Evolutionary conservation across 2,888 invertebrate genomes (phyloP).

Genomic region (Troides oblongomaculatus): DNA sequence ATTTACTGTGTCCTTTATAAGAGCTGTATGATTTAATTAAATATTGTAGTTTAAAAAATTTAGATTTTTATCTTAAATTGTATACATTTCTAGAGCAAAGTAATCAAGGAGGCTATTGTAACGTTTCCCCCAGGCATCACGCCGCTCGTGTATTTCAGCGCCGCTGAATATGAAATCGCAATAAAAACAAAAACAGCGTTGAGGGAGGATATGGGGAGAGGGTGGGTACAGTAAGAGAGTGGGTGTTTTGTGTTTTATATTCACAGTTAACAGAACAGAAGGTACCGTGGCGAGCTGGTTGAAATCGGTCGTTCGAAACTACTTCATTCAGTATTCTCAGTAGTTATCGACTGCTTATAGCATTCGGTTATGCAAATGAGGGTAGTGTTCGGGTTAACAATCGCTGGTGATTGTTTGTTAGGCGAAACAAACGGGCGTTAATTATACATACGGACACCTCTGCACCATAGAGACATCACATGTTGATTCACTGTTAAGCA

Average conservation of each 20-base stretch:
- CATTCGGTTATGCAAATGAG: constrained; percentile 22
- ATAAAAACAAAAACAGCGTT: constrained; percentile 13
- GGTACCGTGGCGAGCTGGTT: background rate
- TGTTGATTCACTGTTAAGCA: background rate
- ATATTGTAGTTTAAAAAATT: background rate
- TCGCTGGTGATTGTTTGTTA: constrained; percentile 1
- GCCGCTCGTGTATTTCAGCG: constrained; percentile 6
- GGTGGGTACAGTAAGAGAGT: background rate
- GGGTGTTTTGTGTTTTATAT: constrained; percentile 7
- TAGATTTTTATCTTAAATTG: constrained; percentile 7
- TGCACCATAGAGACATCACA: background rate
- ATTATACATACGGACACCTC: constrained; percentile 5
- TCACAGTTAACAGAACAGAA: background rate
- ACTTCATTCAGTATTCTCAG: constrained; percentile 2
- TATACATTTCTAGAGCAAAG: constrained; percentile 15
- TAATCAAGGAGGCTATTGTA: constrained; percentile 24
- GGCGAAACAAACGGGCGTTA: constrained; percentile 9
- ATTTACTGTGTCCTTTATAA: no score
- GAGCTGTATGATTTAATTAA: no score
- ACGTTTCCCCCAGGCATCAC: constrained; percentile 15
- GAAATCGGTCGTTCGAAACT: background rate
- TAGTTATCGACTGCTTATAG: constrained; percentile 2
- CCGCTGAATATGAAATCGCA: constrained; percentile 22
- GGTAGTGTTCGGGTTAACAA: constrained; percentile 7
- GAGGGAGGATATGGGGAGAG: background rate